phyloP scores from a whole-genome alignment of 2,888 invertebrate species.

The Euproctis similis region DNA sequence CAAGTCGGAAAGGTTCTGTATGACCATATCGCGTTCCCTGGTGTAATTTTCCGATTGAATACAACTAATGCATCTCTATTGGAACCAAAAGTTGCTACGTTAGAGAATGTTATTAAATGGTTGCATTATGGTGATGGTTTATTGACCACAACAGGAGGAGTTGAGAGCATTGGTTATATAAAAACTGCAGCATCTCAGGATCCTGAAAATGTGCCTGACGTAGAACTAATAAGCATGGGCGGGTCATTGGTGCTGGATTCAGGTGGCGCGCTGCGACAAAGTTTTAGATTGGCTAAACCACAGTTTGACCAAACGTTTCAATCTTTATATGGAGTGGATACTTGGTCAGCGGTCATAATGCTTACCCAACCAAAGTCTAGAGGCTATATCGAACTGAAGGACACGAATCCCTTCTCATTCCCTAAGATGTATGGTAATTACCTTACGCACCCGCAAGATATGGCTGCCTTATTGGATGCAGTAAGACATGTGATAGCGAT shows the following conservation, averaged over 20 bases:
- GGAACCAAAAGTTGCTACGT: conserved; percentile 56
- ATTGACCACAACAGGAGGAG: conserved; percentile 76
- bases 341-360: conserved; percentile 80
- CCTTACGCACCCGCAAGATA: conserved; percentile 79
- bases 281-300: conserved; percentile 74
- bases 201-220: conserved; percentile 76
- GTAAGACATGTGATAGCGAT: conserved; percentile 78
- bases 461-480: conserved; percentile 75
- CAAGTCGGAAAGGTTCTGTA: conserved; percentile 81
- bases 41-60: conserved; percentile 62
- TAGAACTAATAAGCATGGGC: conserved; percentile 79
- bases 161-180: conserved; percentile 80
- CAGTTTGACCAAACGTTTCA: conserved; percentile 75
- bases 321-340: conserved; percentile 72
- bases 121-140: conserved; percentile 71
- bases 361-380: conserved; percentile 84
- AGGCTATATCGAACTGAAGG: conserved; percentile 81
- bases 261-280: conserved; percentile 66
- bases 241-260: conserved; percentile 79
- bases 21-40: conserved; percentile 77
- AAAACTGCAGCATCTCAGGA: conserved; percentile 75
- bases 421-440: conserved; percentile 89
- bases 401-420: conserved; percentile 83
- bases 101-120: conserved; percentile 60
- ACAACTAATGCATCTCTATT: conserved; percentile 58